These are phyloP conservation scores for Drosophila santomea DNA, from an alignment of 1,140 invertebrate species.

Conservation along the genomic window DNA sequence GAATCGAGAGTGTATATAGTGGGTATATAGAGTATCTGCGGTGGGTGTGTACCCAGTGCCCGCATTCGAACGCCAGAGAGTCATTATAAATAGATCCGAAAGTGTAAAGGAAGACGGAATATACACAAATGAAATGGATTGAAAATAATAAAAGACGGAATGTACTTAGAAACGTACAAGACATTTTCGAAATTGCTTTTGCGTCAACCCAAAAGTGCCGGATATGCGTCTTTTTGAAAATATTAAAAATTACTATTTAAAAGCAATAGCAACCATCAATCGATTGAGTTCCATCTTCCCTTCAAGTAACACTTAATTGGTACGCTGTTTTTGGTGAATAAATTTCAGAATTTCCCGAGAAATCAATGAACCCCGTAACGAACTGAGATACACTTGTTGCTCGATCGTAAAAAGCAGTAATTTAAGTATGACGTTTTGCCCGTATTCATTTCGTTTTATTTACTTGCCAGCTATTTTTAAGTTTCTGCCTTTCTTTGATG, in stretches of 20 bases:
- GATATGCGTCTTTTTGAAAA: conserved; percentile 57
- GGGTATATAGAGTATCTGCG: background rate
- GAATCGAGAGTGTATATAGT: conserved; percentile 7
- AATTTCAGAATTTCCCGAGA: conserved; percentile 13
- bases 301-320: conserved; percentile 15
- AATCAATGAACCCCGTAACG: conserved; percentile 53
- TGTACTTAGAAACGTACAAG: conserved; percentile 25
- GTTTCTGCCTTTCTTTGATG: conserved; percentile 42
- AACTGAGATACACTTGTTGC: conserved; percentile 52
- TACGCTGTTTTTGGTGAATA: conserved; percentile 19
- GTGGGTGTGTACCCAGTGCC: conserved; percentile 55
- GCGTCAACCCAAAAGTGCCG: conserved; percentile 56
- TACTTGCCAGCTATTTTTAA: conserved; percentile 47
- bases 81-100: conserved; percentile 55
- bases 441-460: conserved; percentile 56
- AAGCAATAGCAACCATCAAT: background rate
- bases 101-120: conserved; percentile 28
- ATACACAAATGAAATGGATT: conserved; percentile 8
- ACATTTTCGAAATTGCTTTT: conserved; percentile 33
- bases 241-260: background rate
- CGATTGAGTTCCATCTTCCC: background rate
- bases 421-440: conserved; percentile 76
- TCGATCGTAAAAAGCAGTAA: conserved; percentile 46
- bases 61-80: conserved; percentile 40
- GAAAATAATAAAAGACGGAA: conserved; percentile 15